A percentile compares a stretch with the other conserved stretches of the same genome.
Evolutionary conservation across 2,113 vertebrate species (phyloP).

Genomic region (Oophaga pumilio): DNA sequence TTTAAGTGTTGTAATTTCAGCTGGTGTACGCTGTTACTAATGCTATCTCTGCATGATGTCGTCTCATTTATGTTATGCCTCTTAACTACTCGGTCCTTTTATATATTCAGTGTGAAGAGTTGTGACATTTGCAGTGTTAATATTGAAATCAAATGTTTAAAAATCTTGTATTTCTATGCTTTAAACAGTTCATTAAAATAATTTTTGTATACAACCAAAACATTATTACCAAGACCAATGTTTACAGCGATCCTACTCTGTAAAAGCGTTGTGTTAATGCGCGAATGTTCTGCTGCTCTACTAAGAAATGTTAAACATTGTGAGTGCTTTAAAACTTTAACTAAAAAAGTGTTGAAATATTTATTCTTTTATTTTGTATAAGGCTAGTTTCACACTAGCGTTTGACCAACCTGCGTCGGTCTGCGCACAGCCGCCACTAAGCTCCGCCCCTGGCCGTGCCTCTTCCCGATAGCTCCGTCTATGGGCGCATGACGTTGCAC

Average conservation of each 20-base stretch:
- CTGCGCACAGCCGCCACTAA: no score
- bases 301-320: slow-evolving; percentile 25
- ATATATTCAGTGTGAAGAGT: slow-evolving; percentile 49
- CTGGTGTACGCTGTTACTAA: slow-evolving; percentile 48
- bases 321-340: slow-evolving; percentile 19
- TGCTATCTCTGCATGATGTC: slow-evolving; percentile 49
- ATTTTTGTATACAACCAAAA: slow-evolving; percentile 50
- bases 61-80: slow-evolving; percentile 48
- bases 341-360: not conserved
- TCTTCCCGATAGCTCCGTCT: no score
- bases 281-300: not conserved
- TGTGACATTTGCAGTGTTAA: slow-evolving; percentile 56
- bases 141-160: slow-evolving; percentile 53
- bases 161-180: slow-evolving; percentile 43
- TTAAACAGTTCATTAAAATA: slow-evolving; percentile 53
- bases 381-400: no score
- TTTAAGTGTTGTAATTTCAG: slow-evolving; percentile 55
- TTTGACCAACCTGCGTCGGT: no score
- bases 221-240: slow-evolving; percentile 54
- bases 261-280: not conserved
- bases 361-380: slow-evolving; percentile 3
- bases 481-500: no score
- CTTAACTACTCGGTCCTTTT: slow-evolving; percentile 52
- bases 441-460: no score
- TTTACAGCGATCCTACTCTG: slow-evolving; percentile 46